These are phyloP conservation scores for Ciconia stormi DNA, from an alignment of 2,113 vertebrate species.

Conservation along the genomic window DNA sequence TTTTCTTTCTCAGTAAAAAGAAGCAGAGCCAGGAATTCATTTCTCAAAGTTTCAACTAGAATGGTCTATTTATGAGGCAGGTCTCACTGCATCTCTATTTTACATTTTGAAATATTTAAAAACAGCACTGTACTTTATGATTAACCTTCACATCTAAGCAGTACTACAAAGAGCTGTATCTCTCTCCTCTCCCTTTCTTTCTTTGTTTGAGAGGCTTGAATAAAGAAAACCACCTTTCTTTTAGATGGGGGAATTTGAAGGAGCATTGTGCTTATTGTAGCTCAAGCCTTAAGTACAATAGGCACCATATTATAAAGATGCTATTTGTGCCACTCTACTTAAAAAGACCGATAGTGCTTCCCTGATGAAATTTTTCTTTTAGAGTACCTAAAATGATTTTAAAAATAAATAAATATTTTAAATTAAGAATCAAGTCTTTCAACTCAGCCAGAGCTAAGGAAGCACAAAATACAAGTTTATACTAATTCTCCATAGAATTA, in stretches of 20 bases:
- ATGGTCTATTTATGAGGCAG: slow-evolving; percentile 36
- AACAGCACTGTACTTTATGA: slow-evolving; percentile 45
- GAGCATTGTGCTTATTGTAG: slow-evolving; percentile 39
- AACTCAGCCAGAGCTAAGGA: background rate
- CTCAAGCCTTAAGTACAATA: slow-evolving; percentile 23
- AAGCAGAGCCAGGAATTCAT: slow-evolving; percentile 53
- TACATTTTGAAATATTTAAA: slow-evolving; percentile 64
- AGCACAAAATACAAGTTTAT: background rate
- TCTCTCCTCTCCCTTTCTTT: slow-evolving; percentile 36
- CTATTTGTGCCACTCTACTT: background rate
- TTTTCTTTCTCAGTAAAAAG: slow-evolving; percentile 59
- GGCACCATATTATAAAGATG: background rate
- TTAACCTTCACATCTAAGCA: slow-evolving; percentile 34
- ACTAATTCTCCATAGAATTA: background rate
- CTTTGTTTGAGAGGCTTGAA: background rate
- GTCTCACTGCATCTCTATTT: slow-evolving; percentile 35
- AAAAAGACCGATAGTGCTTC: background rate
- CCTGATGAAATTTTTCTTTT: background rate
- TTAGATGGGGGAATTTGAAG: background rate
- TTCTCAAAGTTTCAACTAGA: slow-evolving; percentile 57
- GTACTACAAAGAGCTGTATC: slow-evolving; percentile 28
- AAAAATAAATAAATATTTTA: background rate
- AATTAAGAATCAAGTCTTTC: background rate
- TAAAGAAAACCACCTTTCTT: slow-evolving; percentile 42
- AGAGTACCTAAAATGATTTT: background rate